Evolutionary conservation across 2,888 invertebrate species (phyloP), one percentile per base, ranked within the genome.

Genomic region (Drosophila vallismaia): DNA sequence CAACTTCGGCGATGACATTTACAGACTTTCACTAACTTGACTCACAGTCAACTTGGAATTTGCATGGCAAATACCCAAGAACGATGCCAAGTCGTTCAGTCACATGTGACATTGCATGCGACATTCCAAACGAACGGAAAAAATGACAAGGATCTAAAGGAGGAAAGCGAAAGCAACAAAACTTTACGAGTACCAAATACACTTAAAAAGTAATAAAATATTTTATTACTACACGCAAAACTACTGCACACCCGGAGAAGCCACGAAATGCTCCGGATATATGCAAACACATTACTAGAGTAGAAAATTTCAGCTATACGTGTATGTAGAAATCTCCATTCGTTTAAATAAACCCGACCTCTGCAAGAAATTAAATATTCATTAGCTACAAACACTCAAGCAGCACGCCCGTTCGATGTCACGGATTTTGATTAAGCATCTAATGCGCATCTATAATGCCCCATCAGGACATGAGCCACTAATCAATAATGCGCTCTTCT

Each of bases 131-230:
- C 49, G 56, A 56, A 66, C 6, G 14, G 19, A 45, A 44, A 38
- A 19, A 54, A 36, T 6, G 31, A 14, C 29, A 31, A 38, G 10
- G 9, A 38, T 14, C 19, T 24, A 8, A 3, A 0, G 64, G n/a
- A 45, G 48, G 29, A 33, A 46, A 26, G 46, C 59, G 55, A 50
- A 52, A 44, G 55, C 59, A 71, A 69, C 60, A 77, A 70, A 81
- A 82, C 73, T 80, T 75, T 76, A 74, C 74, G 71, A 81, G 77
- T 58, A 75, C 75, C 80, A 82, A 82, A 86, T 79, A 75, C 84
- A 86, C 84, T 84, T 86, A 88, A 86, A 88, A 84, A 79, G 81
- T 84, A 79, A 86, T 88, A 82, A 88, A 84, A 80, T 79, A 84
- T 86, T 84, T 84, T 87, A 87, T 87, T 87, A 71, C 73, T 62